Evolutionary conservation across 2,888 invertebrate genomes (phyloP).

Genomic region (Hydrotaea diabolus): DNA sequence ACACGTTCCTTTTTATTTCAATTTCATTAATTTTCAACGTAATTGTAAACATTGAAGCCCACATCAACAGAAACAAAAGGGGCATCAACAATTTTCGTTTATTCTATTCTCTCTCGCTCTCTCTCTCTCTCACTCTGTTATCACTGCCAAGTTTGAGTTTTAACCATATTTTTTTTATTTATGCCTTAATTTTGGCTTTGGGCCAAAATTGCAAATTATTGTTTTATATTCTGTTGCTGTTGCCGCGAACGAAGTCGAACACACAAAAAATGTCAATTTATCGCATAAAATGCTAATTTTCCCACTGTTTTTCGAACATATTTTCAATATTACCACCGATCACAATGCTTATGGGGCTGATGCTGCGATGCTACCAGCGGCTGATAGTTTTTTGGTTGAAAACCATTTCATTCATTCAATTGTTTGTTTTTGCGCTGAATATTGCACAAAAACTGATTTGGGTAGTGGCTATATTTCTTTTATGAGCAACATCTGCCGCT

Average conservation of each 20-base stretch:
- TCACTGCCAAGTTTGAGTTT: slow-evolving; percentile 61
- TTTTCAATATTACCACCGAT: slow-evolving; percentile 19
- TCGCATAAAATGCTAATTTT: slow-evolving; percentile 57
- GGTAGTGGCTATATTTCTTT: too few relatives aligned
- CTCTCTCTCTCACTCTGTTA: neutral
- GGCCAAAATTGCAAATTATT: neutral
- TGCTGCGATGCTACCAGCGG: neutral
- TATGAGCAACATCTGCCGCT: neutral
- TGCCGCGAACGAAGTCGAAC: neutral
- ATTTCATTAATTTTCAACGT: neutral
- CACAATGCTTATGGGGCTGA: neutral
- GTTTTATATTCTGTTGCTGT: neutral
- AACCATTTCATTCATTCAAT: neutral
- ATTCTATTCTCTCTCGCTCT: neutral
- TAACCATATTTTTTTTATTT: slow-evolving; percentile 20
- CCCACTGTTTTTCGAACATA: slow-evolving; percentile 29
- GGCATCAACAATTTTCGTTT: neutral
- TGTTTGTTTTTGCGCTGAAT: neutral
- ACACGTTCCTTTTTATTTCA: neutral
- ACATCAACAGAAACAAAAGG: neutral
- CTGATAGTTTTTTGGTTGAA: neutral
- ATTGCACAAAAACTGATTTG: neutral
- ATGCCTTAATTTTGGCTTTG: neutral
- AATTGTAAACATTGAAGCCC: neutral
- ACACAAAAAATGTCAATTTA: slow-evolving; percentile 54